Evolutionary conservation across 2,113 vertebrate species (phyloP).

Genomic region (Gavia stellata): DNA sequence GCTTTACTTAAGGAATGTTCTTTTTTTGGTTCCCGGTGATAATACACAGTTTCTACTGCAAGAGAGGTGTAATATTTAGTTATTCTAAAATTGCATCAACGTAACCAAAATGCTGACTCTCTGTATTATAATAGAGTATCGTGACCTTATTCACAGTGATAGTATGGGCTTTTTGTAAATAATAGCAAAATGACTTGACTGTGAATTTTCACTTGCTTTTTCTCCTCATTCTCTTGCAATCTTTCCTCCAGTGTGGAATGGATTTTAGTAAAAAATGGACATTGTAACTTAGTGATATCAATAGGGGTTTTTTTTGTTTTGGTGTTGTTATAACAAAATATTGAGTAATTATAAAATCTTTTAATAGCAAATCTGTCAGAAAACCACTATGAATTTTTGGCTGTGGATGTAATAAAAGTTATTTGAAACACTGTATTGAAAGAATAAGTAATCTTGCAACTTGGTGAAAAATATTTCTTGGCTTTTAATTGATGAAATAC

Average conservation of each 20-base stretch:
- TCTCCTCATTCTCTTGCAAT: neutral
- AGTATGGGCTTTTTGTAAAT: neutral
- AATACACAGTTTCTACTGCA: neutral
- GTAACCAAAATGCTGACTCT: neutral
- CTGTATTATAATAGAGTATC: fast-evolving
- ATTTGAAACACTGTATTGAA: neutral
- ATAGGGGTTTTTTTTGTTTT: neutral
- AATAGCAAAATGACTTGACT: neutral
- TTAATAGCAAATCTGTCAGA: neutral
- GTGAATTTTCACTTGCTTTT: neutral
- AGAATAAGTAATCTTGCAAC: neutral
- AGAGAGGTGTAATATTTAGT: neutral
- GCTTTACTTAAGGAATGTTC: neutral
- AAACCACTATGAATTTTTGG: neutral
- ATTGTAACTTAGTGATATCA: neutral
- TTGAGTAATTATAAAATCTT: neutral
- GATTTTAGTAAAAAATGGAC: neutral
- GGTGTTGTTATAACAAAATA: neutral
- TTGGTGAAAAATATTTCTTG: neutral
- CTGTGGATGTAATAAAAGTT: neutral
- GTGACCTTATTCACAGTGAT: neutral
- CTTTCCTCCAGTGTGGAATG: neutral
- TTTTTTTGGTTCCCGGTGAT: neutral
- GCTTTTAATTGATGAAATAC: neutral
- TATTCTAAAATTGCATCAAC: neutral